Evolutionary conservation across 2,113 vertebrate genomes (phyloP).

Genomic region (Anseranas semipalmata): DNA sequence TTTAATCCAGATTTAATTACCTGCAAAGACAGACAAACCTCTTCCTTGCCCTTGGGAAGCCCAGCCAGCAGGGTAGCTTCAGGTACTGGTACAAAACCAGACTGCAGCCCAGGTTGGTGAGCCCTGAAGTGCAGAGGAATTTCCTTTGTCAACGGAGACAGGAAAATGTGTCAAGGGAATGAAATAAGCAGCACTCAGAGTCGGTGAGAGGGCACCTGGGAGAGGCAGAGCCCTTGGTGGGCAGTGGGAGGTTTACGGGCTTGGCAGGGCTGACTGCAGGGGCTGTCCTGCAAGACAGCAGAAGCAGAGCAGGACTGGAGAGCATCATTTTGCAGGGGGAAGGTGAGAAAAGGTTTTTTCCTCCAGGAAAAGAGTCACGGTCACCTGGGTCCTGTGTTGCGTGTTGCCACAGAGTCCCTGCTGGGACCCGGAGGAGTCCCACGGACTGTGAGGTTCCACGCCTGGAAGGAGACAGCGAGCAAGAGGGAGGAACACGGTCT

Average conservation of each 20-base stretch:
- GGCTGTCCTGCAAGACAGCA: background rate
- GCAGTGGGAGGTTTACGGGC: background rate
- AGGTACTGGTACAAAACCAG: conserved; percentile 6
- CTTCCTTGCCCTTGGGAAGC: conserved; percentile 16
- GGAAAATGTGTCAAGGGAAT: background rate
- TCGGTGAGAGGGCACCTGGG: background rate
- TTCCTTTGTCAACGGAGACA: background rate
- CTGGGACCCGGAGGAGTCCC: background rate
- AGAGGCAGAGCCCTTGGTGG: background rate
- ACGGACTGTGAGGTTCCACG: background rate
- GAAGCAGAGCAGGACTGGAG: background rate
- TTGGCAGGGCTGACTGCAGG: background rate
- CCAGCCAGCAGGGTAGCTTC: background rate
- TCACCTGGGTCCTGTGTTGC: accelerated
- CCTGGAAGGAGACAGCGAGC: background rate
- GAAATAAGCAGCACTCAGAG: background rate
- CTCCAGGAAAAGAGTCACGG: background rate
- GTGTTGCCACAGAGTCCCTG: background rate
- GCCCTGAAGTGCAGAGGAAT: background rate
- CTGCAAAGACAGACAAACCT: conserved; percentile 44
- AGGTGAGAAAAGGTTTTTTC: background rate
- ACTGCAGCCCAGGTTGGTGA: background rate
- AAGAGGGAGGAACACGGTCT: background rate
- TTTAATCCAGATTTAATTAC: conserved; percentile 48
- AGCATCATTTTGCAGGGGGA: background rate